Evolutionary conservation across 2,888 invertebrate genomes (phyloP), one percentile per base, ranked within the genome.

Genomic region (Microdon myrmicae): DNA sequence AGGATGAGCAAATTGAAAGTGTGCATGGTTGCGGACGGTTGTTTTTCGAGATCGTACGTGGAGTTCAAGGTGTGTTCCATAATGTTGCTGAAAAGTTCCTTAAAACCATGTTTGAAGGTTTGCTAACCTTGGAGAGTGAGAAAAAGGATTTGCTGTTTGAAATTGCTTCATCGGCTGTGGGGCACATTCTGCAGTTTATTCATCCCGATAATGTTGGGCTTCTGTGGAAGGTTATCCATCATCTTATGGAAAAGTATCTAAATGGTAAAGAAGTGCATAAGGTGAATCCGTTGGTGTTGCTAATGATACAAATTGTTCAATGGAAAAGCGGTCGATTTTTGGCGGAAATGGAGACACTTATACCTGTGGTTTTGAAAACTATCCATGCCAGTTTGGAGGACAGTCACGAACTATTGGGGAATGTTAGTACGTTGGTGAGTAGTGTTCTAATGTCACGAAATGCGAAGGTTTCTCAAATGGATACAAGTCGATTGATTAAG

Each of bases 21-120:
- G 81, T 88, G 9, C 78, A 83, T 41, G 96, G 96, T 3, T 90
- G 93, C 77, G 94, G 94, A 0, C 87, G 89, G 69, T 82, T 97
- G 13, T 82, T 97, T 49, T 96, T 93, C 81, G 94, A 96, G 82
- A 90, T 94, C 48, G 78, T 95, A 29, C 87, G 88, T 73, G 96
- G 96, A 19, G 87, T 93, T 0, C 83, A 86, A 55, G 88, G 89
- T 1, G 89, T 92, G 71, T 91, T 96, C 74, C 95, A 97, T 75
- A 94, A 90, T 67, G 89, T 89, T 71, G 86, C 90, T 1, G 87
- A 87, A 41, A 83, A 84, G 47, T 86, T 92, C 70, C 75, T 95
- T 2, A 84, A 85, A 22, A 76, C 90, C 32, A 81, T 90, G 8
- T 81, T 94, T 2, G 82, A 86, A 56, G 83, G 85, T 23, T 75